These are phyloP conservation scores for Stichopus horrens DNA, from an alignment of 53 echinoderm and acorn worm species.

Conservation along the genomic window DNA sequence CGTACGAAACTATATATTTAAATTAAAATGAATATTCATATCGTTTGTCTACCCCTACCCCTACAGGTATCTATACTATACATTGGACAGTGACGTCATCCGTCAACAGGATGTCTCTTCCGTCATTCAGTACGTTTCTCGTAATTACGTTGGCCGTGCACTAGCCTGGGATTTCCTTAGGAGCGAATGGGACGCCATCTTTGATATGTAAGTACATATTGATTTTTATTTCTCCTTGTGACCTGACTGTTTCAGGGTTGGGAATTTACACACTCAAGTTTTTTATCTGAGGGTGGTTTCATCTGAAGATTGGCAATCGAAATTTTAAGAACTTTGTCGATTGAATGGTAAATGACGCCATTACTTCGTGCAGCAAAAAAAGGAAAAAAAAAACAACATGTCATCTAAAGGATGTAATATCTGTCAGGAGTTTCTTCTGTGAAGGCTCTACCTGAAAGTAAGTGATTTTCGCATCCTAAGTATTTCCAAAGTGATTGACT, in stretches of 20 bases:
- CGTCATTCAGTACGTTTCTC: conserved; percentile 77
- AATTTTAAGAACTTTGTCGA: neutral
- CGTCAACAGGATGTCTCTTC: conserved; percentile 77
- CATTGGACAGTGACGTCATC: conserved; percentile 63
- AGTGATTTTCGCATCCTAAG: too few species aligned
- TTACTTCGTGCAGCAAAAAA: too few species aligned
- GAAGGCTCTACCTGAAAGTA: too few species aligned
- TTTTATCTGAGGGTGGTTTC: neutral
- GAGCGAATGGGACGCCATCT: conserved; percentile 83
- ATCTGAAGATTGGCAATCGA: neutral
- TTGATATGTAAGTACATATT: conserved; percentile 65
- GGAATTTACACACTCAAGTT: neutral
- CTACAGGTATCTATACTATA: conserved; percentile 73
- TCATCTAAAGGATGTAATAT: too few species aligned
- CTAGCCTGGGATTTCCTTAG: conserved; percentile 96
- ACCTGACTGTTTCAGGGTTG: neutral
- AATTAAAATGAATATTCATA: too few species aligned
- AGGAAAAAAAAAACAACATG: too few species aligned
- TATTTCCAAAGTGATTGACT: too few species aligned
- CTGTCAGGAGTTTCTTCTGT: too few species aligned
- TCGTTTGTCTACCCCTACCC: neutral
- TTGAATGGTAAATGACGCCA: too few species aligned
- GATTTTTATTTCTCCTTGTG: neutral
- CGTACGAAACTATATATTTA: too few species aligned
- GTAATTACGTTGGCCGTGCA: conserved; percentile 93